A percentile compares a stretch with the other conserved stretches of the same genome.
phyloP scores from a whole-genome alignment of 2,888 invertebrate species.

The Drosophila atripex region DNA sequence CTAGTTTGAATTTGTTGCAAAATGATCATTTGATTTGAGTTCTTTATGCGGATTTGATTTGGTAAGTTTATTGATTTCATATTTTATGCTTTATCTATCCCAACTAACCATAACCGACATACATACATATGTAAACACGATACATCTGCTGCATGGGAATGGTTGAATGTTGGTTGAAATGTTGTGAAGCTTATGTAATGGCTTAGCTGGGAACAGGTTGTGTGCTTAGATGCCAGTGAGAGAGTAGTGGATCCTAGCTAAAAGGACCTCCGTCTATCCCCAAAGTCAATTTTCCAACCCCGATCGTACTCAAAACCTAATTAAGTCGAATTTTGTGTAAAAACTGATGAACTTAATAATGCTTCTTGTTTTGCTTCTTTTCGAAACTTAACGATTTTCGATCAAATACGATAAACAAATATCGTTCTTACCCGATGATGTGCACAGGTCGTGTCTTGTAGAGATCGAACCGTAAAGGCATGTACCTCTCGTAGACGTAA shows the following conservation, averaged over 20 bases:
- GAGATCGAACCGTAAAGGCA: constrained; percentile 80
- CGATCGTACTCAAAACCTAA: background rate
- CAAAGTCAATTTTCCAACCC: background rate
- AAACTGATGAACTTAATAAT: constrained; percentile 43
- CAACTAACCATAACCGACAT: background rate
- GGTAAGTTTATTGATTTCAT: constrained; percentile 56
- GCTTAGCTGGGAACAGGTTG: constrained; percentile 38
- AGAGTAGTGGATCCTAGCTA: constrained; percentile 32
- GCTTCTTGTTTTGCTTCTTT: constrained; percentile 51
- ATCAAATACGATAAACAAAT: constrained; percentile 21
- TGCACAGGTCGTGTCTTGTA: constrained; percentile 82
- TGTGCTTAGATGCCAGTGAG: constrained; percentile 37
- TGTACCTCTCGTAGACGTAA: constrained; percentile 73
- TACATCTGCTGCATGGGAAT: constrained; percentile 64
- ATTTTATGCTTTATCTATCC: constrained; percentile 2
- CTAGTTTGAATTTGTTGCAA: constrained; percentile 16
- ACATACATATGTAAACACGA: no score
- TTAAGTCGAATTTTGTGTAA: constrained; percentile 20
- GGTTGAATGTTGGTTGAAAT: constrained; percentile 56
- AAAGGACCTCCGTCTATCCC: constrained; percentile 2
- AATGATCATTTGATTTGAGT: constrained; percentile 30
- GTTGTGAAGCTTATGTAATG: constrained; percentile 70
- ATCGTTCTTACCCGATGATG: constrained; percentile 50
- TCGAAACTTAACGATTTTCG: constrained; percentile 40
- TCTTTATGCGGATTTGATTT: constrained; percentile 41